Evolutionary conservation across 2,888 invertebrate species (phyloP).

Genomic region (Callyntrura guangdongensis): DNA sequence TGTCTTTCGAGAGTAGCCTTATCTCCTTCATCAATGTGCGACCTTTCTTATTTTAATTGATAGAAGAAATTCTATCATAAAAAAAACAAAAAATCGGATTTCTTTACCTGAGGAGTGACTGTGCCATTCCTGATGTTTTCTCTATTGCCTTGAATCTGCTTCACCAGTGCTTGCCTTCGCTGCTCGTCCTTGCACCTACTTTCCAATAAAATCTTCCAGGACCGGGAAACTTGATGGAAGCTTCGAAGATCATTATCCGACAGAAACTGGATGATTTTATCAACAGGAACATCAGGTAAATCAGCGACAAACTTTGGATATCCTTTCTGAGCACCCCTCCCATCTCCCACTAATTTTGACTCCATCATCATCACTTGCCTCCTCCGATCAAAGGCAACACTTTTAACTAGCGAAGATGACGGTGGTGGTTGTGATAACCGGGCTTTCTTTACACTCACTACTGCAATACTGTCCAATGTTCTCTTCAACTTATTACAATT

Average conservation of each 20-base stretch:
- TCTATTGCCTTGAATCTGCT: slow-evolving; percentile 79
- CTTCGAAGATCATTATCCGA: slow-evolving; percentile 81
- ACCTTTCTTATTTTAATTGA: too few relatives aligned
- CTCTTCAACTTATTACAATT: too few relatives aligned
- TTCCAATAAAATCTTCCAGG: slow-evolving; percentile 80
- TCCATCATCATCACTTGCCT: background rate
- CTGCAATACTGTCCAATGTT: too few relatives aligned
- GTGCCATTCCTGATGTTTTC: slow-evolving; percentile 78
- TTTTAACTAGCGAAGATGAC: background rate
- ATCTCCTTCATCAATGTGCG: too few relatives aligned
- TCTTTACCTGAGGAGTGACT: slow-evolving; percentile 62
- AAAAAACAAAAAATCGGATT: too few relatives aligned
- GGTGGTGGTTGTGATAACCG: too few relatives aligned
- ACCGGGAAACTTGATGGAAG: slow-evolving; percentile 82
- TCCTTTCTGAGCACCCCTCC: background rate
- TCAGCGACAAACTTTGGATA: background rate
- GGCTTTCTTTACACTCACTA: background rate
- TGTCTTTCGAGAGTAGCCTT: too few relatives aligned
- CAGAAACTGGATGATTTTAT: slow-evolving; percentile 80
- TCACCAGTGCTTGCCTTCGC: slow-evolving; percentile 78
- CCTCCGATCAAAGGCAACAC: background rate
- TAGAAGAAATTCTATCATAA: too few relatives aligned
- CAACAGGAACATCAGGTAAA: slow-evolving; percentile 80
- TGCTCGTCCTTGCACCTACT: slow-evolving; percentile 67
- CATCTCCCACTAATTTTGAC: background rate